Percentiles rank a stretch among this genome's conserved stretches.
Evolutionary conservation across 2,113 vertebrate species (phyloP).

Genomic region (Saccopteryx leptura): DNA sequence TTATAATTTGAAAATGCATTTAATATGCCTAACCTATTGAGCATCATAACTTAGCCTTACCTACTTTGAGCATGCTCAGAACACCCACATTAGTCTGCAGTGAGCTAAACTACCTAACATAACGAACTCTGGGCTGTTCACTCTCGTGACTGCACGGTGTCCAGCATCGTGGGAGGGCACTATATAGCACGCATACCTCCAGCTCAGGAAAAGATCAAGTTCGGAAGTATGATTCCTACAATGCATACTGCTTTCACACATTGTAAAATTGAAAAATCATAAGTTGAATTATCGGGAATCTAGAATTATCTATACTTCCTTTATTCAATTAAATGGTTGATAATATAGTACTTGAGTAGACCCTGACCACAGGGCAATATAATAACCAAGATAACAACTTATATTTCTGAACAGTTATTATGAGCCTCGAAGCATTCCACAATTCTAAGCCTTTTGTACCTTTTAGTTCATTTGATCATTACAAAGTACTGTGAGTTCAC

Average conservation of each 20-base stretch:
- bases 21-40: not conserved
- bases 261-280: not conserved
- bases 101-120: not conserved
- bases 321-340: slow-evolving; percentile 43
- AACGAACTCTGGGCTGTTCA: not conserved
- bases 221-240: not conserved
- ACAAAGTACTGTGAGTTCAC: not conserved
- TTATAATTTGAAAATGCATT: not conserved
- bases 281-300: not conserved
- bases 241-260: not conserved
- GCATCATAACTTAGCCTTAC: not conserved
- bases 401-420: slow-evolving; percentile 46
- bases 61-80: not conserved
- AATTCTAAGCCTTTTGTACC: not conserved
- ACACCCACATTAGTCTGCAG: not conserved
- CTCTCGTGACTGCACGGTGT: not conserved
- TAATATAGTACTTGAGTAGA: not conserved
- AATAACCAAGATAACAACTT: not conserved
- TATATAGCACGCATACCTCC: not conserved
- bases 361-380: not conserved
- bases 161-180: not conserved
- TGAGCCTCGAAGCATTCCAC: not conserved
- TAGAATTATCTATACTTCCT: not conserved
- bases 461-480: slow-evolving; percentile 21
- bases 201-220: not conserved